Evolutionary conservation across 2,113 vertebrate species (phyloP), one percentile per base, ranked within the genome.

Genomic region (Trichomycterus rosablanca): DNA sequence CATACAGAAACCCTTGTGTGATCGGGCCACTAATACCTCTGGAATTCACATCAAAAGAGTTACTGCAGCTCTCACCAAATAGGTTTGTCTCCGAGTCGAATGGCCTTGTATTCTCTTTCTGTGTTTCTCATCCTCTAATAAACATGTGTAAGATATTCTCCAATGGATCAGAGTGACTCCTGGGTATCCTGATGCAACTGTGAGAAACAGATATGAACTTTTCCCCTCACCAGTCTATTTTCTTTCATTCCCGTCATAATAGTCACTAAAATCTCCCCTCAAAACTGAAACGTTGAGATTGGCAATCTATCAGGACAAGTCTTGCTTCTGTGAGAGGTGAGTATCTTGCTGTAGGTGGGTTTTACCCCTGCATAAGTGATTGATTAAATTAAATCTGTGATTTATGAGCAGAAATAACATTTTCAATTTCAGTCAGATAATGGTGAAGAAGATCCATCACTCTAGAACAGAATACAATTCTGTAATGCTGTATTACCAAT

Each of bases 301-400:
- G 50, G 66, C 37, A 66, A 74, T 70, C 72, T 71, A 40, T 39
- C 58, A 19, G 43, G 56, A 49, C 65, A 40, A 49, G 54, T 26
- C 24, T 45, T n/a, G 57, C 72, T 52, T 68, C 71, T 51, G 74
- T 48, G 64, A 63, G 72, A 74, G 52, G 63, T 42, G 66, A 66
- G 61, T 71, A 72, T 67, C 54, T 59, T 51, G 12, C 45, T 53
- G 52, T 43, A 51, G 63, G 14, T 52, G 59, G 45, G 28, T 44
- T 12, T 60, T 44, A 26, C 59, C 18, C 14, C 64, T 52, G 46
- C 61, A 28, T 62, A 44, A 15, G n/a, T 54, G 70, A 76, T 78
- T 80, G 84, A 84, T 84, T 74, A 69, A 66, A 78, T 82, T 68
- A 76, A 53, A 45, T 53, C 49, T 14, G 70, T 83, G 83, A 86